Evolutionary conservation across 2,888 invertebrate species (phyloP).

Genomic region (Thecophora atra): DNA sequence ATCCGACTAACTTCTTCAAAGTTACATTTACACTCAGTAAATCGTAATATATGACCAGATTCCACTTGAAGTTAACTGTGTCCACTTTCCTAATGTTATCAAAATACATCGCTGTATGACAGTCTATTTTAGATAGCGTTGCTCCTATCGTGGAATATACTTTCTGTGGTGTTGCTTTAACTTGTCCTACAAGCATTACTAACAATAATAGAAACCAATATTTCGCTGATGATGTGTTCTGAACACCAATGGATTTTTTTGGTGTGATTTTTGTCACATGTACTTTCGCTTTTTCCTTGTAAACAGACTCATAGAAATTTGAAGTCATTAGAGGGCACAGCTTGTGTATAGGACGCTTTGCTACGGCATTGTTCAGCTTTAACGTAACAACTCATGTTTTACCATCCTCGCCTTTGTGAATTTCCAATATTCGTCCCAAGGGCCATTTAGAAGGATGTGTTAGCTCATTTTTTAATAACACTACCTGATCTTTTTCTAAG

Average conservation of each 20-base stretch:
- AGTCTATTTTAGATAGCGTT: too few relatives aligned
- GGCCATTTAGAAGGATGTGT: conserved; percentile 6
- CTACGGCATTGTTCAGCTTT: neutral
- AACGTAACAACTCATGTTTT: conserved; percentile 5
- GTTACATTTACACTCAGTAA: too few relatives aligned
- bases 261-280: neutral
- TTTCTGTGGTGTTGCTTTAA: too few relatives aligned
- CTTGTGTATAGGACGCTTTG: conserved; percentile 8
- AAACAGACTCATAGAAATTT: conserved; percentile 5
- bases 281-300: neutral
- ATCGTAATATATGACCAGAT: conserved; percentile 5
- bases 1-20: too few relatives aligned
- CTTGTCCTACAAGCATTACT: too few relatives aligned
- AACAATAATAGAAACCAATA: conserved; percentile 8
- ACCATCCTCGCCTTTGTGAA: conserved; percentile 8
- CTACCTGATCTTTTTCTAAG: conserved; percentile 15
- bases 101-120: too few relatives aligned
- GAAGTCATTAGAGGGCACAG: conserved; percentile 7
- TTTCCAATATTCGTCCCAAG: conserved; percentile 6
- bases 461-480: conserved; percentile 10
- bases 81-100: too few relatives aligned
- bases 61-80: conserved; percentile 1
- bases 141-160: too few relatives aligned
- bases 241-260: neutral
- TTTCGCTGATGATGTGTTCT: neutral